A percentile compares a stretch with the other conserved stretches of the same genome.
Conservation (phyloP, 2,888 invertebrate species). For the Xestia xanthographa region DNA sequence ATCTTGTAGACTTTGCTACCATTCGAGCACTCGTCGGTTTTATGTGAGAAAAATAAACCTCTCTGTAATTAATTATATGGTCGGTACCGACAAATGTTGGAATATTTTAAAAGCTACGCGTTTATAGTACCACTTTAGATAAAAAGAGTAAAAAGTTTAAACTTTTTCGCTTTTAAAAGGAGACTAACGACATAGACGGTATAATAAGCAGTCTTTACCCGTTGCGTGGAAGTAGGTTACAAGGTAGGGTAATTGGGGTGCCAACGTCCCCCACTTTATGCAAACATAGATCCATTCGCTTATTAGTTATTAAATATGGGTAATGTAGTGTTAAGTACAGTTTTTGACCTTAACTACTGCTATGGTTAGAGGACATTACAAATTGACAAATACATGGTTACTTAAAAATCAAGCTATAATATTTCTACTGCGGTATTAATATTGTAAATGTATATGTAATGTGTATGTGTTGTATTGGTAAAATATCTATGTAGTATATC, state of each 20-base stretch:
- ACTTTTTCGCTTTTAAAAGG: constrained; percentile 59
- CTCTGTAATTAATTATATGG: constrained; percentile 42
- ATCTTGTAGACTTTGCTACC: constrained; percentile 45
- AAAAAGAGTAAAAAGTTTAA: constrained; percentile 49
- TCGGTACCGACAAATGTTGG: constrained; percentile 24
- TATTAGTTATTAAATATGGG: constrained; percentile 42
- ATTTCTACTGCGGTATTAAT: background rate
- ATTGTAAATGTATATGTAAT: too few relatives aligned
- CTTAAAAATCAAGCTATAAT: background rate
- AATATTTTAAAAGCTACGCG: constrained; percentile 29
- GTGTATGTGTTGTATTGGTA: too few relatives aligned
- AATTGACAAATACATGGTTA: background rate
- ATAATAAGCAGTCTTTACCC: constrained; percentile 66
- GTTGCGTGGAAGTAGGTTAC: constrained; percentile 71
- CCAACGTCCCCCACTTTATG: constrained; percentile 54
- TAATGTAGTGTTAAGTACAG: constrained; percentile 38
- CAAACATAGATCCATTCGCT: constrained; percentile 62
- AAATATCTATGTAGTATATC: too few relatives aligned
- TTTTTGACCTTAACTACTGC: constrained; percentile 15
- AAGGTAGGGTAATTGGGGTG: constrained; percentile 71
- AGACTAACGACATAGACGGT: constrained; percentile 58
- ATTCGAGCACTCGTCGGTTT: constrained; percentile 39
- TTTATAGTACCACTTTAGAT: constrained; percentile 20
- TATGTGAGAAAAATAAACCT: constrained; percentile 34
- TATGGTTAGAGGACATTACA: constrained; percentile 5